Evolutionary conservation across 2,888 invertebrate genomes (phyloP).

Genomic region (Oscheius sp.): DNA sequence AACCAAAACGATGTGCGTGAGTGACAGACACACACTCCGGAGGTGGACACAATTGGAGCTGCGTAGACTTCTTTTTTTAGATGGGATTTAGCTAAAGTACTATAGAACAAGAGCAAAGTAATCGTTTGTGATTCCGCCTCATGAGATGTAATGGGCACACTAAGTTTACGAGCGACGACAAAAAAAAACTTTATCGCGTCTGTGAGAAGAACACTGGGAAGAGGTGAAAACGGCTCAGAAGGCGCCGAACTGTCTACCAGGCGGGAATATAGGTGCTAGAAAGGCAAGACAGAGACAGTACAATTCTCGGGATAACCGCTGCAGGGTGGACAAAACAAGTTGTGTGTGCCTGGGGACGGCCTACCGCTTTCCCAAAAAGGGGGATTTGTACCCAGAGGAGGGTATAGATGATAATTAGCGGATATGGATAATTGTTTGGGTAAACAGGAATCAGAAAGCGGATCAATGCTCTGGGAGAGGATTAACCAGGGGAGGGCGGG

Average conservation of each 20-base stretch:
- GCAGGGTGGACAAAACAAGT: conserved; percentile 24
- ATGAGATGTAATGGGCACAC: conserved; percentile 26
- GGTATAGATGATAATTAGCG: conserved; percentile 24
- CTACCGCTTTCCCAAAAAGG: conserved; percentile 24
- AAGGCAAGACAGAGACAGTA: too few species aligned
- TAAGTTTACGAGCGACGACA: conserved; percentile 20
- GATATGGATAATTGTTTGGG: conserved; percentile 35
- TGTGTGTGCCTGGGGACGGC: conserved; percentile 3
- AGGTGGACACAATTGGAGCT: conserved; percentile 1
- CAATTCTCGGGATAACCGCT: too few species aligned
- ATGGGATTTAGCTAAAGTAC: not conserved
- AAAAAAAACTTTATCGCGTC: conserved; percentile 18
- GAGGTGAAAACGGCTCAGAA: not conserved
- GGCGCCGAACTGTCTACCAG: too few species aligned
- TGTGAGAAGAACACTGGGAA: conserved; percentile 12
- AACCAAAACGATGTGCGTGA: conserved; percentile 36
- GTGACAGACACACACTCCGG: conserved; percentile 27
- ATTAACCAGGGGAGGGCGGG: conserved; percentile 32
- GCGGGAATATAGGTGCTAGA: too few species aligned
- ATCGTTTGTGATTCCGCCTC: conserved; percentile 22
- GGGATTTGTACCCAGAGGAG: conserved; percentile 25
- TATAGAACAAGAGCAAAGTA: not conserved
- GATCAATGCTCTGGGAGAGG: conserved; percentile 37
- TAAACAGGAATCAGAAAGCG: conserved; percentile 36
- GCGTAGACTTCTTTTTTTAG: not conserved